Evolutionary conservation across 2,888 invertebrate species (phyloP).

Genomic region (Leptopilina syphax): DNA sequence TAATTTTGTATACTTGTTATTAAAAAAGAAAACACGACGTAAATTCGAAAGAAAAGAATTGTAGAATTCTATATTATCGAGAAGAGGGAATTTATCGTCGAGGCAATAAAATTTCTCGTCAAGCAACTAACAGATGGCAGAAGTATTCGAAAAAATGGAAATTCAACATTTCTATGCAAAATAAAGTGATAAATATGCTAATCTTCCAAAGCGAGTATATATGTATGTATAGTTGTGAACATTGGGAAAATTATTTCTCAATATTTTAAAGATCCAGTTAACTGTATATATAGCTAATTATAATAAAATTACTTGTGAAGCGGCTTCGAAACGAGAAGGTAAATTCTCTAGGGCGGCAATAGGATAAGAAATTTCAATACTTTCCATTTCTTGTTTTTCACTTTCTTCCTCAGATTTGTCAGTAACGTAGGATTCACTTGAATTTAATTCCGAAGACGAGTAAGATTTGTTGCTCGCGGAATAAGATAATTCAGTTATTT

Average conservation of each 20-base stretch:
- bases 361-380: conserved; percentile 43
- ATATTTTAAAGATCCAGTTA: not conserved
- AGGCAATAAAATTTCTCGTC: not conserved
- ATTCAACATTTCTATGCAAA: conserved; percentile 5
- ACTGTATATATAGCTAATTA: not conserved
- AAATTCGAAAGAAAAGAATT: too few relatives aligned
- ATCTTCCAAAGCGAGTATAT: not conserved
- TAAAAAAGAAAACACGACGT: too few relatives aligned
- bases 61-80: not conserved
- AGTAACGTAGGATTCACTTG: not conserved
- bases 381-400: conserved; percentile 34
- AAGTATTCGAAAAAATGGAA: not conserved
- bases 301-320: conserved; percentile 41
- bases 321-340: conserved; percentile 13
- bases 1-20: not conserved
- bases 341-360: conserved; percentile 53
- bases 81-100: not conserved
- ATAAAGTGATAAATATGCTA: not conserved
- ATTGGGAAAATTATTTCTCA: conserved; percentile 1
- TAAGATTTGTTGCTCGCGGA: not conserved
- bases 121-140: conserved; percentile 17
- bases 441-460: conserved; percentile 20
- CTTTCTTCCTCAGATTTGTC: conserved; percentile 17
- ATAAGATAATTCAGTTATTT: conserved; percentile 42
- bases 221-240: not conserved